Evolutionary conservation across 2,888 invertebrate species (phyloP), one percentile per base, ranked within the genome.

Genomic region (Oxyteleia sp.): DNA sequence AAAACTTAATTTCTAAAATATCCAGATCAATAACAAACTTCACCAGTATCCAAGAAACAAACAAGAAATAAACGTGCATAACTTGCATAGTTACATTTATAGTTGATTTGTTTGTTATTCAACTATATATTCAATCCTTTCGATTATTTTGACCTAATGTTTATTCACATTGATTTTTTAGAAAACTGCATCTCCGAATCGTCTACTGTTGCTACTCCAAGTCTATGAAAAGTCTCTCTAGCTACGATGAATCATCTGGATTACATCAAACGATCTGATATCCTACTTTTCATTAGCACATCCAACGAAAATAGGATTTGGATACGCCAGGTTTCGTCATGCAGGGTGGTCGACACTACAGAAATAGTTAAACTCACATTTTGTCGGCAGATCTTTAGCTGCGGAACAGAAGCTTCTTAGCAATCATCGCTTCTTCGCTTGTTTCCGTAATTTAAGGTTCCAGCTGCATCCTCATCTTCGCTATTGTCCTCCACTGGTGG

Each of bases 361-460:
- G 23, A 74, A 64, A 64, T 55, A 63, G 26, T 32, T 16, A 16
- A 47, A 64, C 74, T 74, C 18, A 64, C 74, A 74, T 64, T 64
- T 74, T 74, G 63, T 55, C 74, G 74, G 64, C 74, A 64, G 74
- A 55, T 74, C 41, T 64, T 74, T 41, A 74, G 26, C 45, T 55
- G 74, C 64, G 4, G 15, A 47, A 47, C n/a, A 47, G 45, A 26
- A 74, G 55, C 45, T n/a, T 55, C 74, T 23, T 53, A 64, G 53
- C 32, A 47, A 64, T 43, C 53, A 63, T 53, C 8, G 43, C 51
- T n/a, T 16, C 26, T 45, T 59, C 13, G 18, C 23, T 49, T 1
- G 29, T 23, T 29, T 38, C 13, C 20, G 18, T 20, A 18, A 16
- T 72, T 20, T 64, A 51, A 23, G 29, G 47, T 32, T 63, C 18